Base-by-base conservation (phyloP, 2,797 vertebrate species). In the Dermochelys coriacea region DNA sequence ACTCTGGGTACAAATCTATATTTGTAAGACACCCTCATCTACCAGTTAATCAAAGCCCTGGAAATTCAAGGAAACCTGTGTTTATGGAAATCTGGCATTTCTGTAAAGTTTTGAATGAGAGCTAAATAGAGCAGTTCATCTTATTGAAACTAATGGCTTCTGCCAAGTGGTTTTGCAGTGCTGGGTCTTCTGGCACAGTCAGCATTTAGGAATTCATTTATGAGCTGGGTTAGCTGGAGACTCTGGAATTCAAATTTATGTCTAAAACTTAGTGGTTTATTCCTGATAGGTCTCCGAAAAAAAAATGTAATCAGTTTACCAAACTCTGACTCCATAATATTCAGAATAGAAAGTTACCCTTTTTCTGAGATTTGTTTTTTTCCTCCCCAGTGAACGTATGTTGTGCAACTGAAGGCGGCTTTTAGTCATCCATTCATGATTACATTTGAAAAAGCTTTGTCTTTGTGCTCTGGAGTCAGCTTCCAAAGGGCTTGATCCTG, bases 131-230 rank as follows among this genome's bases (percentile, higher is more conserved):
- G 97, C 98, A 98, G 98, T 98, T 98, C 98, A 99, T 98, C 98
- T 98, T 98, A 99, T 98, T 99, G 99, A 98, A 99, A 96, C 89
- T 97, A 96, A 98, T 97, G 97, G 93, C 96, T 98, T 98, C 98
- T 99, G 99, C 99, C 98, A 99, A 99, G 98, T 97, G 97, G 98
- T 98, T 99, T 99, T 98, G 98, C 98, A 99, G 98, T 95, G 97
- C 98, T 97, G 95, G 97, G 98, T 98, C 98, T 99, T 98, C 98
- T 98, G 98, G 99, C 98, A 98, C 98, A 98, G 98, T 99, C 97
- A 98, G 98, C 98, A 98, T 99, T 99, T 98, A 99, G 98, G 98
- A 99, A 99, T 98, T 98, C 99, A 98, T 99, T 99, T 99, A 99
- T 98, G 98, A 98, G 98, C 98, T 98, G 98, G 98, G 98, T 98